Base-by-base conservation (phyloP, 2,888 invertebrate species). In the Volucella inanis region DNA sequence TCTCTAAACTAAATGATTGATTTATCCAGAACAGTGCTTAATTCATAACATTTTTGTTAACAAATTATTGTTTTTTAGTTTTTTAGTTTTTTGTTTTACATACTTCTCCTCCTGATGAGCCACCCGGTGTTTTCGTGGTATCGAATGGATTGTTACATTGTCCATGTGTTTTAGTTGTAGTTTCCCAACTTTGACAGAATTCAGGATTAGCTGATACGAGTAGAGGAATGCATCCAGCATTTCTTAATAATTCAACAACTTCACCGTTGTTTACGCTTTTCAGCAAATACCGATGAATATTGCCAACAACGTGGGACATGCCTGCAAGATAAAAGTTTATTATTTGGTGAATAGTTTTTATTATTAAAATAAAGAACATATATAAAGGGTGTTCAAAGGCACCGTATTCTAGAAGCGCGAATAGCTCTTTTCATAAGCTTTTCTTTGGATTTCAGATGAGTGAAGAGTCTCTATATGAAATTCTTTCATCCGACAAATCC, bases 61-160 rank as follows among this genome's bases (percentile, higher is more conserved):
- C 22, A 22, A 3, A 22, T 22, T 31, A 31, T 31, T 31, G 31
- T 62, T 9, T 41, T 15, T 39, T 74, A 64, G 52, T 52, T n/a
- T 47, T 55, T 67, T 52, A 43, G 1, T 45, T 18, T 55, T 54
- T 14, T 38, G 2, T 45, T 62, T 41, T 64, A 10, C 18, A 45
- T 89, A 96, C 97, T 93, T 97, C 97, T 10, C 96, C 97, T 45
- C 98, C 98, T 0, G 97, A 97, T 41, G 98, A 98, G 3, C 98
- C 98, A 0, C 98, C 98, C 0, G 95, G 93, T 0, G 94, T 96
- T 88, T 95, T 93, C 0, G 93, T 93, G 1, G 94, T 93, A 89
- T 97, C 94, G 90, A 97, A 97, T 0, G 98, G 97, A 93, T 98
- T 98, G 87, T 93, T 93, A 0, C 97, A 96, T 49, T 94, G 93